These are phyloP conservation scores for Buphagus erythrorhynchus DNA, from an alignment of 2,797 vertebrate species.

Conservation along the genomic window DNA sequence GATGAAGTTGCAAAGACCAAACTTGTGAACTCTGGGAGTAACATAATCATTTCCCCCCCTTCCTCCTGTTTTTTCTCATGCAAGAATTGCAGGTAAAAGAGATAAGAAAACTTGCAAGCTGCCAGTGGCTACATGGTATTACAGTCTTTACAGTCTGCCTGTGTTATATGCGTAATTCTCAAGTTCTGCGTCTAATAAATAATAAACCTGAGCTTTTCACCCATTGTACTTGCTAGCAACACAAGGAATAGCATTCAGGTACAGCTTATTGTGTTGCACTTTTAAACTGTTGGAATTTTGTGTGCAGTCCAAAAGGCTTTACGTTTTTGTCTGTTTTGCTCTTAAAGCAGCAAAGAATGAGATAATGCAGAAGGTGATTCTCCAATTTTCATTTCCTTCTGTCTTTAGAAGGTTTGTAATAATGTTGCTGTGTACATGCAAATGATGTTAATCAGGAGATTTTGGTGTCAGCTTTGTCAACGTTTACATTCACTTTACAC, in stretches of 20 bases:
- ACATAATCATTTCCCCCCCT: accelerated
- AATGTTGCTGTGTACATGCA: constrained; percentile 58
- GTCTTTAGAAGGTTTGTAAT: constrained; percentile 43
- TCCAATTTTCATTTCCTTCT: constrained; percentile 20
- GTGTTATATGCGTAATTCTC: not conserved
- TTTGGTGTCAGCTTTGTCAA: constrained; percentile 77
- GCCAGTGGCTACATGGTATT: not conserved
- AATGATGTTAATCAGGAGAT: constrained; percentile 75
- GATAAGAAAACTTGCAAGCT: not conserved
- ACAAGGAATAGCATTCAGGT: not conserved
- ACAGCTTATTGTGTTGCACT: not conserved
- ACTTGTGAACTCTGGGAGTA: not conserved
- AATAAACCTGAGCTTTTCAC: not conserved
- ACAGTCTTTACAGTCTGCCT: not conserved
- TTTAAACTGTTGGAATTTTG: not conserved
- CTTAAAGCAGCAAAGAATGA: not conserved
- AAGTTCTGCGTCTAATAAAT: not conserved
- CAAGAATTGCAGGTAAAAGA: not conserved
- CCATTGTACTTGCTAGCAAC: not conserved
- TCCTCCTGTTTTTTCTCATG: not conserved
- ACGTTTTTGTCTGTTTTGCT: not conserved
- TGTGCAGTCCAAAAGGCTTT: not conserved
- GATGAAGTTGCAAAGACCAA: not conserved
- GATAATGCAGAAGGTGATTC: constrained; percentile 26
- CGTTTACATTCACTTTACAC: constrained; percentile 80